These are phyloP conservation scores for Chrysopilus asiliformis DNA, from an alignment of 2,888 invertebrate genomes.

Conservation along the genomic window DNA sequence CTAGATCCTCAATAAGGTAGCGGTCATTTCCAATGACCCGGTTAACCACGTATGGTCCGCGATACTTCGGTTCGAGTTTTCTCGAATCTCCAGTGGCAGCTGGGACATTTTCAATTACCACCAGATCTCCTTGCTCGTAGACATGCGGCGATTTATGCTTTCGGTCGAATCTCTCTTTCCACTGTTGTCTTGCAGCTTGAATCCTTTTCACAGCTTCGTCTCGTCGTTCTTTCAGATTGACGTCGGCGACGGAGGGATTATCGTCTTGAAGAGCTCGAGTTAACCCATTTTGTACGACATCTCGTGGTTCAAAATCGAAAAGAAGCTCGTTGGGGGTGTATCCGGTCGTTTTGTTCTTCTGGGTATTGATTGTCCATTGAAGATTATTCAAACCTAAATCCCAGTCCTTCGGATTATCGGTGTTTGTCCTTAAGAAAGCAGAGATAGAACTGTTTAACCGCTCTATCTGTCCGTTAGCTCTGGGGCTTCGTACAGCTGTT, in stretches of 20 bases:
- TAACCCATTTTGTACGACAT: slow-evolving; percentile 10
- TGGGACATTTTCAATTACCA: background rate
- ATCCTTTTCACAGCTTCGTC: slow-evolving; percentile 1
- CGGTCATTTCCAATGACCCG: no score
- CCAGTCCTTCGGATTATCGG: slow-evolving; percentile 12
- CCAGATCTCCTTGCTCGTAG: background rate
- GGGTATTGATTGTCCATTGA: slow-evolving; percentile 14
- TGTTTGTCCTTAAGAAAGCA: slow-evolving; percentile 15
- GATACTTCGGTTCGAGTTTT: no score
- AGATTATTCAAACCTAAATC: slow-evolving; percentile 11
- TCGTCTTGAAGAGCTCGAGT: slow-evolving; percentile 6
- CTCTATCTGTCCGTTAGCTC: slow-evolving; percentile 16
- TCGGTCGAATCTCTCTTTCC: slow-evolving; percentile 2
- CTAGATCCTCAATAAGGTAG: no score
- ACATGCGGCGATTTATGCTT: background rate
- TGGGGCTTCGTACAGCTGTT: slow-evolving; percentile 17
- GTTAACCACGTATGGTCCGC: no score
- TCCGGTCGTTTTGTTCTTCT: slow-evolving; percentile 10
- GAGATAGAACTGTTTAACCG: slow-evolving; percentile 15
- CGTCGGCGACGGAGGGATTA: background rate
- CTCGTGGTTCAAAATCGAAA: no score
- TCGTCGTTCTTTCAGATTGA: background rate
- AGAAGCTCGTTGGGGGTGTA: slow-evolving; percentile 16
- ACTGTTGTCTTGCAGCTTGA: background rate
- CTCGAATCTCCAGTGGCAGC: slow-evolving; percentile 2